These are phyloP conservation scores for Stichodactyla helianthus DNA, from an alignment of 64 coral and sea anemone species.

Conservation along the genomic window DNA sequence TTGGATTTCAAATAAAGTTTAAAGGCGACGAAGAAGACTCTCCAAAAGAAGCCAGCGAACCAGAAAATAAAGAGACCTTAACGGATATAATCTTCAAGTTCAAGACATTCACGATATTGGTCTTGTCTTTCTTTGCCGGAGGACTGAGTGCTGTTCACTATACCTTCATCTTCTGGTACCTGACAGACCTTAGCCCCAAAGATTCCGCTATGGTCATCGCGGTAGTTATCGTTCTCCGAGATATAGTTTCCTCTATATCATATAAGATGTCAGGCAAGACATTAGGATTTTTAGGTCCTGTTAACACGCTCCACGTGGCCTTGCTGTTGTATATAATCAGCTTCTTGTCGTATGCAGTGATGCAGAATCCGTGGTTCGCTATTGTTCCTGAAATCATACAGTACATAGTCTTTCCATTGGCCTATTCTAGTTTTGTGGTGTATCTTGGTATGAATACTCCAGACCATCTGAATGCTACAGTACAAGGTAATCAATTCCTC, in stretches of 20 bases:
- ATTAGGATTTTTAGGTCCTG: not conserved
- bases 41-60: too few relatives aligned
- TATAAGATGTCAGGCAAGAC: slow-evolving; percentile 22
- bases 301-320: slow-evolving; percentile 19
- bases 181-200: slow-evolving; percentile 26
- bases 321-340: slow-evolving; percentile 15
- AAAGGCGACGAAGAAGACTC: slow-evolving; percentile 1
- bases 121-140: slow-evolving; percentile 18
- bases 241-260: slow-evolving; percentile 14
- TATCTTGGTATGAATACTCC: slow-evolving; percentile 7
- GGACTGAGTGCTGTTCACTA: slow-evolving; percentile 9
- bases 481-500: slow-evolving; percentile 10
- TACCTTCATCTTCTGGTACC: slow-evolving; percentile 43
- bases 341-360: slow-evolving; percentile 25
- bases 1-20: slow-evolving; percentile 1
- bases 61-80: not conserved
- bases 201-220: slow-evolving; percentile 24
- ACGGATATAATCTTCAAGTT: slow-evolving; percentile 17
- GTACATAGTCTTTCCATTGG: slow-evolving; percentile 20
- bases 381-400: slow-evolving; percentile 22
- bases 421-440: slow-evolving; percentile 25
- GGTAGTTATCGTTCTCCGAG: slow-evolving; percentile 28
- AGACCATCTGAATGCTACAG: slow-evolving; percentile 10
- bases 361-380: slow-evolving; percentile 34
- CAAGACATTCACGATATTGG: slow-evolving; percentile 20